A percentile compares a stretch with the other conserved stretches of the same genome.
Evolutionary conservation across 2,797 vertebrate species (phyloP).

Genomic region (Gorsachius magnificus): DNA sequence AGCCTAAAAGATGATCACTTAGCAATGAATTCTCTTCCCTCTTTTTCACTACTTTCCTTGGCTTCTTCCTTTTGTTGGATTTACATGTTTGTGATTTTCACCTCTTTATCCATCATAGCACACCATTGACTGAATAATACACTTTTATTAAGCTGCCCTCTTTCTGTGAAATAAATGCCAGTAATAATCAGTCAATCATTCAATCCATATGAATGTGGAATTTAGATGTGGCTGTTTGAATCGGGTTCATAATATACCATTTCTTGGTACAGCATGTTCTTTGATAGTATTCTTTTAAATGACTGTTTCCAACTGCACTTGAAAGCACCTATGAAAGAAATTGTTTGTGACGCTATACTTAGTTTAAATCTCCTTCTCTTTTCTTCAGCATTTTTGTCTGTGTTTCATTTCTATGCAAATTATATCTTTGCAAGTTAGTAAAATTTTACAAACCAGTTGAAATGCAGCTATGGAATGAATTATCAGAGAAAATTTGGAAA

Average conservation of each 20-base stretch:
- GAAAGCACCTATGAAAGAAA: conserved; percentile 68
- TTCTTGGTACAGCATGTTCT: conserved; percentile 63
- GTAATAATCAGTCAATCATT: conserved; percentile 71
- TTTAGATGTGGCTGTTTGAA: conserved; percentile 65
- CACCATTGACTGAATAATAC: conserved; percentile 59
- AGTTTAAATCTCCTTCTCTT: conserved; percentile 47
- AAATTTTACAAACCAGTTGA: conserved; percentile 58
- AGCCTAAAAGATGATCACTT: not conserved
- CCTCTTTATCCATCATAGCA: conserved; percentile 58
- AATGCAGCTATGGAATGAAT: conserved; percentile 53
- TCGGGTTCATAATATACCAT: conserved; percentile 36
- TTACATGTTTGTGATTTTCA: conserved; percentile 68
- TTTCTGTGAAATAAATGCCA: conserved; percentile 66
- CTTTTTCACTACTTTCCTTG: conserved; percentile 34
- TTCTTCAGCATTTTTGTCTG: conserved; percentile 50
- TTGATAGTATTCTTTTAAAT: conserved; percentile 59
- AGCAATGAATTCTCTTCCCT: conserved; percentile 8
- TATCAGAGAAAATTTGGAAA: conserved; percentile 57
- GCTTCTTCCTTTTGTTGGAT: conserved; percentile 51
- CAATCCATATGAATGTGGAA: conserved; percentile 64
- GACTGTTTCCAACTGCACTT: conserved; percentile 64
- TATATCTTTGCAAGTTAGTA: conserved; percentile 55
- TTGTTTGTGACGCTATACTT: conserved; percentile 55
- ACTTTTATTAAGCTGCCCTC: conserved; percentile 58
- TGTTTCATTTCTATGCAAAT: conserved; percentile 69